Conservation (phyloP, 2,797 vertebrate genomes). For the Aphelocoma californica region DNA sequence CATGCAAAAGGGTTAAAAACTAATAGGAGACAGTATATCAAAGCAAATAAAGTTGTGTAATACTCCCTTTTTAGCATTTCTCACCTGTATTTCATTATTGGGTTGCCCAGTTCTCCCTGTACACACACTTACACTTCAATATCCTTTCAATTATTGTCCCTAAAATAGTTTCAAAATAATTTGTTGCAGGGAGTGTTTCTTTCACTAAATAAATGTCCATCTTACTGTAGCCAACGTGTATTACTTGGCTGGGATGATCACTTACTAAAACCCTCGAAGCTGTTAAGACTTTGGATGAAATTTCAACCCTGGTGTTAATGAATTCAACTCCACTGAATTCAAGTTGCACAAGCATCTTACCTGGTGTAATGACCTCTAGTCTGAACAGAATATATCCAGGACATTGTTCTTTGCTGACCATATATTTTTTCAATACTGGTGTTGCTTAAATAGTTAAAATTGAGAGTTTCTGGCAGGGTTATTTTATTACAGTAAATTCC, state of each 20-base stretch:
- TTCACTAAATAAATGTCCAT: slow-evolving; percentile 3
- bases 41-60: background rate
- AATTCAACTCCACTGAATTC: slow-evolving; percentile 26
- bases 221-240: background rate
- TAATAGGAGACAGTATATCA: background rate
- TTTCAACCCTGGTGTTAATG: slow-evolving; percentile 42
- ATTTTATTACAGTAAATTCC: background rate
- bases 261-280: slow-evolving; percentile 12
- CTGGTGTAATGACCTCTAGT: slow-evolving; percentile 5
- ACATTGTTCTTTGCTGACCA: slow-evolving; percentile 5
- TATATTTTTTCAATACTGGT: background rate
- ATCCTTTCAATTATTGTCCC: background rate
- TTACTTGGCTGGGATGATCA: slow-evolving; percentile 10
- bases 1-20: background rate
- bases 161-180: background rate
- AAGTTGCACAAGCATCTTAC: background rate
- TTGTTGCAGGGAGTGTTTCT: background rate
- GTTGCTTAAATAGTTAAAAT: slow-evolving; percentile 22
- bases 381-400: slow-evolving; percentile 12
- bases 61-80: background rate
- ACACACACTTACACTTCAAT: background rate
- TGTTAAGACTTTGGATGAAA: slow-evolving; percentile 25
- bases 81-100: background rate
- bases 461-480: slow-evolving; percentile 25
- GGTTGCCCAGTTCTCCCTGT: background rate